A percentile compares a stretch with the other conserved stretches of the same genome.
phyloP scores from a whole-genome alignment of 2,113 vertebrate genomes.

The Gnathonemus echidnorhynchus region DNA sequence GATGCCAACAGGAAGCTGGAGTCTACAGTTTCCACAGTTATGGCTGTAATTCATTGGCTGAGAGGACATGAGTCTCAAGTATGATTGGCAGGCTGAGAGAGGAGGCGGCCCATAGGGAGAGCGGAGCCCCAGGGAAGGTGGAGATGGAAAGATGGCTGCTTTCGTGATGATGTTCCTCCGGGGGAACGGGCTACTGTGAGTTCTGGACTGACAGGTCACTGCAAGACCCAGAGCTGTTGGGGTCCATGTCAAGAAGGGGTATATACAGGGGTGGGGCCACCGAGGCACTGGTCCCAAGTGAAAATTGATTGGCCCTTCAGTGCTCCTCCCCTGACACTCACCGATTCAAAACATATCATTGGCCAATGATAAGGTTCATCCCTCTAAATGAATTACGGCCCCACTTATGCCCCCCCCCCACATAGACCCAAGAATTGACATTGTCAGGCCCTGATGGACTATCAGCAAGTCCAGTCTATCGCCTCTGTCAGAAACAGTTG shows the following conservation, averaged over 20 bases:
- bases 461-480: neutral
- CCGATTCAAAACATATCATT: neutral
- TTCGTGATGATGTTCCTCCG: neutral
- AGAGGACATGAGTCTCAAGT: neutral
- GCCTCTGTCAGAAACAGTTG: neutral
- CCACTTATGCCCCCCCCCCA: neutral
- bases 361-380: neutral
- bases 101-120: neutral
- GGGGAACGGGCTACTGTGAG: neutral
- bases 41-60: neutral
- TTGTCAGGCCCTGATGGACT: neutral
- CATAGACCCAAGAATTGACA: neutral
- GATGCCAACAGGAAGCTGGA: neutral
- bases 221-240: neutral
- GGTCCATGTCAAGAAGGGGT: neutral
- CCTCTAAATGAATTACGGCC: neutral
- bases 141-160: neutral
- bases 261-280: neutral
- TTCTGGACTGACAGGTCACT: neutral
- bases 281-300: neutral
- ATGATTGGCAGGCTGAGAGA: neutral
- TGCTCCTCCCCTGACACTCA: neutral
- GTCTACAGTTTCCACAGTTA: neutral
- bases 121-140: neutral
- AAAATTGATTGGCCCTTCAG: neutral